Conservation (phyloP, 2,797 vertebrate genomes). For the Enteromius argenteus region DNA sequence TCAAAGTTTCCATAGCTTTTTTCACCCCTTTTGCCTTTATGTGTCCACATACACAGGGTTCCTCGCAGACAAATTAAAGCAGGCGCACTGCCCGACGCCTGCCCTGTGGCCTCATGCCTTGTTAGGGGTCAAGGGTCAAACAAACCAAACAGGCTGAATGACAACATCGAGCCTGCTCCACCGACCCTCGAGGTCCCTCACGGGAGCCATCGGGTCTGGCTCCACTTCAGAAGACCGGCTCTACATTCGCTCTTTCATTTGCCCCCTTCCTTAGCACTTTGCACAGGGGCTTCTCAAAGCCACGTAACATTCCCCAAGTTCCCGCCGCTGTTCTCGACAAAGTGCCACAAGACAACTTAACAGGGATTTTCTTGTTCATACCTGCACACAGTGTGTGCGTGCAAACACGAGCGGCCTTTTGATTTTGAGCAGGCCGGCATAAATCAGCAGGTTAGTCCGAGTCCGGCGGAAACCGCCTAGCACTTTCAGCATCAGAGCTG, state of each 20-base stretch:
- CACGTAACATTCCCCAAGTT: slow-evolving; percentile 79
- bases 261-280: slow-evolving; percentile 47
- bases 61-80: slow-evolving; percentile 35
- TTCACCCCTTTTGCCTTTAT: slow-evolving; percentile 18
- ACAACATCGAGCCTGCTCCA: slow-evolving; percentile 33
- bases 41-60: neutral
- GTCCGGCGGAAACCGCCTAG: slow-evolving; percentile 33
- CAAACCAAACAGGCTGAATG: slow-evolving; percentile 62
- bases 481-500: neutral
- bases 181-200: slow-evolving; percentile 56
- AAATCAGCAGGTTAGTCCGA: slow-evolving; percentile 47
- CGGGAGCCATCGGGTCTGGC: slow-evolving; percentile 75
- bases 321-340: slow-evolving; percentile 74
- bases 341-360: slow-evolving; percentile 87
- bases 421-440: slow-evolving; percentile 61
- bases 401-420: slow-evolving; percentile 66
- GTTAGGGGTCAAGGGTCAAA: slow-evolving; percentile 73
- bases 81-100: neutral
- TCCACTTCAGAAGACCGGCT: slow-evolving; percentile 64
- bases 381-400: slow-evolving; percentile 71
- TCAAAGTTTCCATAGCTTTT: neutral
- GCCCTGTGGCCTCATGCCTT: slow-evolving; percentile 35
- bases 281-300: slow-evolving; percentile 69
- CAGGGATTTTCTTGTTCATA: slow-evolving; percentile 89
- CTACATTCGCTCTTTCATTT: slow-evolving; percentile 32